These are phyloP conservation scores for Megaceryle torquata DNA, from an alignment of 2,113 vertebrate species.

Conservation along the genomic window DNA sequence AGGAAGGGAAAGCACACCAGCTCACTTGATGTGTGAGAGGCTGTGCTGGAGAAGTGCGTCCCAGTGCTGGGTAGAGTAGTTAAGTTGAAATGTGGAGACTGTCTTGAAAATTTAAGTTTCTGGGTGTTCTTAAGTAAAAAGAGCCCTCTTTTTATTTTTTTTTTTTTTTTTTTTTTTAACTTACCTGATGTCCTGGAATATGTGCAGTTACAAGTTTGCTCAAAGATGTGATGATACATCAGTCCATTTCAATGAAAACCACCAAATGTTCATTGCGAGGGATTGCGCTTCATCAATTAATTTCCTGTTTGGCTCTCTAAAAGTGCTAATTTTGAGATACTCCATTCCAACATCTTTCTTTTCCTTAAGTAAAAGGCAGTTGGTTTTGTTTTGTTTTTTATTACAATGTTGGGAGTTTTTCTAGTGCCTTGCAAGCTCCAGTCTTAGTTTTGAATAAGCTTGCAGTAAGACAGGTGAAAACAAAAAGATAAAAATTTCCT, in stretches of 20 bases:
- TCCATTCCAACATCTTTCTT: not conserved
- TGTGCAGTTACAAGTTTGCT: not conserved
- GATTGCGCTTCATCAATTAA: not conserved
- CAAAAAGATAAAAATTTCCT: not conserved
- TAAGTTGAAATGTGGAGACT: not conserved
- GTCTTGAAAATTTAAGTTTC: not conserved
- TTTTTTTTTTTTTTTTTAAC: not conserved
- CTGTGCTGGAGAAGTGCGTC: not conserved
- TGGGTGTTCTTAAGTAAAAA: not conserved
- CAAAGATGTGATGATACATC: not conserved
- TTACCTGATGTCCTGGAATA: not conserved
- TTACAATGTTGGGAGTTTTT: fast-evolving
- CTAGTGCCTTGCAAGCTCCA: not conserved
- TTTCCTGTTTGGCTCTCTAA: not conserved
- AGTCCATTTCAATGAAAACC: not conserved
- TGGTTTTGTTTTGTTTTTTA: too few species aligned
- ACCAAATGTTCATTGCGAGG: not conserved
- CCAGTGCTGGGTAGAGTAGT: not conserved
- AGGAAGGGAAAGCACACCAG: not conserved
- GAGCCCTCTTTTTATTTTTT: not conserved
- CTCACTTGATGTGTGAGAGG: fast-evolving
- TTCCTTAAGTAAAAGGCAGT: not conserved
- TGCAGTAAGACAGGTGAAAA: not conserved
- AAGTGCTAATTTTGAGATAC: not conserved
- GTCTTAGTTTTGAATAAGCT: not conserved